These are phyloP conservation scores for Napeogenes sylphis DNA, from an alignment of 2,888 invertebrate genomes.

Conservation along the genomic window DNA sequence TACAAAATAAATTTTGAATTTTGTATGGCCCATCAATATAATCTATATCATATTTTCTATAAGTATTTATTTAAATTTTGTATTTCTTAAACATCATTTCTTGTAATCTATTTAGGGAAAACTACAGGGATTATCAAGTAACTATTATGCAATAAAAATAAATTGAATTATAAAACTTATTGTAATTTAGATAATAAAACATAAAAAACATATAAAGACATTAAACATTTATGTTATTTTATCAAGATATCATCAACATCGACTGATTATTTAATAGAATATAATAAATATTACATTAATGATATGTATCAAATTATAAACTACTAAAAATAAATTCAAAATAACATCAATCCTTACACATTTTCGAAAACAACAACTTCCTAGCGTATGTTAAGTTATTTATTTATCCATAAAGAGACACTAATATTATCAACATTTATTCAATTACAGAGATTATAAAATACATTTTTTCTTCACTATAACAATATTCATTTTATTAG, in stretches of 20 bases:
- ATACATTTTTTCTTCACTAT: background rate
- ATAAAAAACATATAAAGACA: background rate
- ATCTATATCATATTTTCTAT: too few species aligned
- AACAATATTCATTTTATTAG: background rate
- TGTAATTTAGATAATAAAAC: too few species aligned
- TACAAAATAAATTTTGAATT: too few species aligned
- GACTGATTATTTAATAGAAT: background rate
- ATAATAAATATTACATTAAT: background rate
- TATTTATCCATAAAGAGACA: too few species aligned
- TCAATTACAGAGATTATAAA: too few species aligned
- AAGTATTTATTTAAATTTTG: too few species aligned
- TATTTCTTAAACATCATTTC: background rate
- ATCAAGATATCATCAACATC: background rate
- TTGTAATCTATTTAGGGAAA: background rate
- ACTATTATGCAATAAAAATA: too few species aligned
- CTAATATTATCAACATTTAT: too few species aligned
- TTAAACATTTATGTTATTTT: conserved; percentile 1
- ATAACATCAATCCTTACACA: background rate
- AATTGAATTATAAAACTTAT: too few species aligned
- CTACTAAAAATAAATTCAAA: background rate
- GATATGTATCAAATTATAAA: background rate
- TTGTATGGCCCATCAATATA: too few species aligned
- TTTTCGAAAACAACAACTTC: background rate
- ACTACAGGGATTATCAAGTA: background rate
- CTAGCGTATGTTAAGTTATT: too few species aligned